Evolutionary conservation across 2,888 invertebrate genomes (phyloP), one percentile per base, ranked within the genome.

Genomic region (Drosophila percnosoma): DNA sequence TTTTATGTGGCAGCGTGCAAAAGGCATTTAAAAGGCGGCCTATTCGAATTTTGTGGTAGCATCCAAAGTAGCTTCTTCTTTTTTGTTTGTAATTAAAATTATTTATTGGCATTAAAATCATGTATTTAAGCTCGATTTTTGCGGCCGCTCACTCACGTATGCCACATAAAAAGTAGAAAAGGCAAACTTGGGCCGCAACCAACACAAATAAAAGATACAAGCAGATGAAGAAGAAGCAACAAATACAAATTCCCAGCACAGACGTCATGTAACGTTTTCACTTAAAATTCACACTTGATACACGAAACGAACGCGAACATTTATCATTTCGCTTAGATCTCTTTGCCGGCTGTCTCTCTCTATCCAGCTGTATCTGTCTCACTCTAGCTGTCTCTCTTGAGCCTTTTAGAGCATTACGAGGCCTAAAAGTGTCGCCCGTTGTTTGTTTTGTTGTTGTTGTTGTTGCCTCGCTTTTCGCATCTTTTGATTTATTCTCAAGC

Each of bases 221-320:
- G 4, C 45, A 15, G 42, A 11, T 21, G 42, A 7, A 0, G 45
- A 2, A 15, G 21, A 45, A 45, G 24, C 4, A 51, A 21, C 40
- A 18, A 29, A 51, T 11, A 40, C 33, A 33, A 67, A 81, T 87
- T 84, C 82, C 78, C 78, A 79, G 69, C 60, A 55, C 33, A 40
- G 42, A 69, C 63, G 61, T 69, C 80, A 68, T 73, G 73, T 74
- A 84, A 63, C 73, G 73, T 87, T 87, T 89, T 87, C 74, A 89
- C 84, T 86, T 86, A 89, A 89, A 87, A 86, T 86, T 89, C 85
- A 86, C 85, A 82, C 87, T 89, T 87, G 85, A 89, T 87, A 87
- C 85, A 89, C 84, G 64, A 52, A 63, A n/a, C 55, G 24, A 34
- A 34, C 54, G 8, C 59, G 55, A 70, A 74, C 82, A 82, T 88